Evolutionary conservation across 2,888 invertebrate species (phyloP), one percentile per base, ranked within the genome.

Genomic region (Idaea aversata): DNA sequence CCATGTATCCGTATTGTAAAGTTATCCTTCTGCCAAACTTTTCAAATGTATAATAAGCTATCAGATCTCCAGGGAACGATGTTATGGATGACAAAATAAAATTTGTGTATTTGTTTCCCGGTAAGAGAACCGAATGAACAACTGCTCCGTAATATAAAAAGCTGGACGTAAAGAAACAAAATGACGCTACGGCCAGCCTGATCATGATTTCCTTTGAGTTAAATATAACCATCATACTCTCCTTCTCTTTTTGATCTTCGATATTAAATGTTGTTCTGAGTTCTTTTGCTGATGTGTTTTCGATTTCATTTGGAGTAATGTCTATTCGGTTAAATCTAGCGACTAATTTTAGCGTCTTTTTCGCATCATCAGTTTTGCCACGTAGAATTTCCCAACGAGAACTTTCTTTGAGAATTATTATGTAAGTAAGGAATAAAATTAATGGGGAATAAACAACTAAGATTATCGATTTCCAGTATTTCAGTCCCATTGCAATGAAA

Each of bases 61-160:
- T 68, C 1, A 88, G 25, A 71, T 90, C 90, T 57, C 90, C 90
- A 36, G 90, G 90, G 61, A 90, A 89, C 0, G 90, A 86, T 0
- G 85, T 80, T 3, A 88, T 61, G 0, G 90, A 82, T 3, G 86
- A 69, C 34, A 90, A 68, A 61, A 88, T 80, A 63, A 90, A 90
- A 71, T 90, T 90, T 0, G 80, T 84, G 59, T 90, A 90, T 75
- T 90, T 90, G 65, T 89, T 83, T 57, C 90, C 90, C 2, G 90
- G 90, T 47, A 90, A 66, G 5, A 87, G 73, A 5, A 89, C 84
- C 3, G 86, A 82, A 68, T 90, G 85, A 0, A 90, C 81, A 7
- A 86, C 76, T 63, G 85, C 74, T 0, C 90, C 90, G 57, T 88
- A 90, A 62, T 90, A 90, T 0, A 88, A 74, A 63, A 90, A 90